Percentiles rank a stretch among this genome's conserved stretches.
phyloP scores from a whole-genome alignment of 2,797 vertebrate genomes.

The Sebastolobus altivelis region DNA sequence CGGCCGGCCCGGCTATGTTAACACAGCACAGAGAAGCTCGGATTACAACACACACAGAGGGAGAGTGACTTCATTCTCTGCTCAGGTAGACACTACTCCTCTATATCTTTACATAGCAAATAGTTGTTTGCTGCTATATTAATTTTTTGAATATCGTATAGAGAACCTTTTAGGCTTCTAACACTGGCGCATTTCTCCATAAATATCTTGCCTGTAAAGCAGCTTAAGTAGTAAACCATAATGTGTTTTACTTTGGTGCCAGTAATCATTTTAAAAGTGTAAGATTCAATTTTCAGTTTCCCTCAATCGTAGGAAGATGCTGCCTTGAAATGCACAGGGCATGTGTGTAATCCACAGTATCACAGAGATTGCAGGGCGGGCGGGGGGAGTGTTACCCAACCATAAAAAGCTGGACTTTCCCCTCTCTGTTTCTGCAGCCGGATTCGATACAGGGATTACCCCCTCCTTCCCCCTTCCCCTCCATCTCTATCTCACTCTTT shows the following conservation, averaged over 20 bases:
- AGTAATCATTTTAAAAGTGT: conserved; percentile 66
- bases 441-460: conserved; percentile 80
- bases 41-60: background rate
- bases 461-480: conserved; percentile 27
- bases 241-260: conserved; percentile 45
- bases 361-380: conserved; percentile 48
- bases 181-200: background rate
- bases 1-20: too few species aligned
- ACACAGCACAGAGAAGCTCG: too few species aligned
- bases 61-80: background rate
- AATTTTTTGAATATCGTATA: background rate
- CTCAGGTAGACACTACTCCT: background rate
- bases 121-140: background rate
- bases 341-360: conserved; percentile 69
- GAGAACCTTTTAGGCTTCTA: background rate
- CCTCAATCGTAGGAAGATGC: conserved; percentile 30
- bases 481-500: conserved; percentile 64
- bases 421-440: conserved; percentile 58
- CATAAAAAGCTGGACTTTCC: conserved; percentile 60
- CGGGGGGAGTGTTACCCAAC: conserved; percentile 40
- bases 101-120: background rate
- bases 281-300: conserved; percentile 65
- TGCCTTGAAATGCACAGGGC: conserved; percentile 45
- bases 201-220: conserved; percentile 50
- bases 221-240: conserved; percentile 52